phyloP scores from a whole-genome alignment of 2,113 vertebrate species.

The Terrapene triunguis region DNA sequence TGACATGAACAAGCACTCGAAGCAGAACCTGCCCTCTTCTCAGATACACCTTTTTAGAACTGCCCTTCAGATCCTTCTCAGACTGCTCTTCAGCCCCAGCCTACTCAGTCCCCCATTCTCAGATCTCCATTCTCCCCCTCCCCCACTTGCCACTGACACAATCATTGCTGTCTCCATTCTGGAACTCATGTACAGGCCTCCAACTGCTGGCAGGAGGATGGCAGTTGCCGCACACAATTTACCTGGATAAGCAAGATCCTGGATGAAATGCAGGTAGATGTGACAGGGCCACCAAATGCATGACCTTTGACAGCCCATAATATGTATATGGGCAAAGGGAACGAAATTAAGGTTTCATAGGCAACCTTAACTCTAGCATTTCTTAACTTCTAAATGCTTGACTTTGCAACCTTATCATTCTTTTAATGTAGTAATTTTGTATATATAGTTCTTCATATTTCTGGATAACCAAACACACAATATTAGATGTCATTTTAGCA shows the following conservation, averaged over 20 bases:
- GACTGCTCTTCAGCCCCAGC: neutral
- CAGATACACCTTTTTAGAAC: neutral
- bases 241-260: too few species aligned
- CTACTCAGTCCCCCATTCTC: neutral
- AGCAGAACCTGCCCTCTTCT: neutral
- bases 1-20: too few species aligned
- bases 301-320: too few species aligned
- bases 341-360: neutral
- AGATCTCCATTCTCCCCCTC: neutral
- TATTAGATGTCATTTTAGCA: neutral
- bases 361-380: neutral
- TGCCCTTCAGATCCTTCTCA: neutral
- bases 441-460: too few species aligned
- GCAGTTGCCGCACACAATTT: too few species aligned
- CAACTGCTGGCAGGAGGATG: too few species aligned
- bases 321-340: neutral
- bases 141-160: neutral
- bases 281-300: too few species aligned
- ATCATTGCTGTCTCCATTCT: neutral
- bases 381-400: neutral
- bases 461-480: neutral
- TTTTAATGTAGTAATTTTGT: neutral
- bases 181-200: neutral
- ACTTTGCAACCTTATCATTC: neutral
- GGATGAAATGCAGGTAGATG: too few species aligned